phyloP scores from a whole-genome alignment of 2,113 vertebrate genomes.

The Pollachius pollachius region DNA sequence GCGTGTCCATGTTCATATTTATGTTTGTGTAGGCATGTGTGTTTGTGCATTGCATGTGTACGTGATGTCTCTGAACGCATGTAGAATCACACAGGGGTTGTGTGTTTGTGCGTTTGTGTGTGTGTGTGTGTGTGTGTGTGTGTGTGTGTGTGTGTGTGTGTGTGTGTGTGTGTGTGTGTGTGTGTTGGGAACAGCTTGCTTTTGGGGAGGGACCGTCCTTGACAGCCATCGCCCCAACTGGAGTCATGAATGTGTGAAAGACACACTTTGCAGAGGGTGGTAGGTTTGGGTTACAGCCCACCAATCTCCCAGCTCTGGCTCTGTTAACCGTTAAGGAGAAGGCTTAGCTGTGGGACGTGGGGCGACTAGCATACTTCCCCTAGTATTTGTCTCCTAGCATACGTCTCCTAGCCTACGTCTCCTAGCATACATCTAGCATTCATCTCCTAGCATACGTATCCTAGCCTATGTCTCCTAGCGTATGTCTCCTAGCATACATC shows the following conservation, averaged over 20 bases:
- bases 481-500: too few species aligned
- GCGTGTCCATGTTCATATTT: too few species aligned
- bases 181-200: neutral
- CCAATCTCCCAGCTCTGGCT: neutral
- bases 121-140: neutral
- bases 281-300: slow-evolving; percentile 3
- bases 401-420: too few species aligned
- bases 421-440: too few species aligned
- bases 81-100: neutral
- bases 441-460: too few species aligned
- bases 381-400: too few species aligned
- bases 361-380: too few species aligned
- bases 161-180: neutral
- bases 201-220: neutral
- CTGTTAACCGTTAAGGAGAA: neutral
- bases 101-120: neutral
- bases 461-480: too few species aligned
- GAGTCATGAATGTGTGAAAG: slow-evolving; percentile 12
- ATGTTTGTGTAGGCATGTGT: too few species aligned
- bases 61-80: too few species aligned
- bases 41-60: too few species aligned
- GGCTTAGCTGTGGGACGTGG: too few species aligned
- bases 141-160: neutral
- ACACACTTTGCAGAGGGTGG: slow-evolving; percentile 5
- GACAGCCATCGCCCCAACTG: neutral